A percentile compares a stretch with the other conserved stretches of the same genome.
Conservation (phyloP, 2,113 vertebrate species). For the Thermophis baileyi region DNA sequence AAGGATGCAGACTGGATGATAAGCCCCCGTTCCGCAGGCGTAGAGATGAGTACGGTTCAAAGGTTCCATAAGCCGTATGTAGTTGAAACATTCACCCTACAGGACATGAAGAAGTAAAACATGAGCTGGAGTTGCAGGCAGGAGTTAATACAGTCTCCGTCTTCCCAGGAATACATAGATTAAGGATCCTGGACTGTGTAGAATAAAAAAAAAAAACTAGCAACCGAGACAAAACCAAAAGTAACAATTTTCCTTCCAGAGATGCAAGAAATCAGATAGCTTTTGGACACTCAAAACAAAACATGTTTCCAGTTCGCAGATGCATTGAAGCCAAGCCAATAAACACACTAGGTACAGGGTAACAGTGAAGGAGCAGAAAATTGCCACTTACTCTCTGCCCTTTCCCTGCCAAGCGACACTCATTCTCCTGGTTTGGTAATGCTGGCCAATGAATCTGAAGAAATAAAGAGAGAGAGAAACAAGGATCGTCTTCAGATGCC, state of each 20-base stretch:
- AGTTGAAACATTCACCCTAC: conserved; percentile 72
- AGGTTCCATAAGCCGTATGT: conserved; percentile 75
- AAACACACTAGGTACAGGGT: background rate
- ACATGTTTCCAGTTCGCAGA: background rate
- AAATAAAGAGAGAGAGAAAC: background rate
- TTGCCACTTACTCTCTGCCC: conserved; percentile 70
- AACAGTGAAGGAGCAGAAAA: background rate
- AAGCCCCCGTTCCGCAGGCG: conserved; percentile 81
- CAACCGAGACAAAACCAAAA: background rate
- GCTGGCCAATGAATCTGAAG: conserved; percentile 82
- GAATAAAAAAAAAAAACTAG: background rate
- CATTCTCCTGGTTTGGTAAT: conserved; percentile 74
- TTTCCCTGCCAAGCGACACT: conserved; percentile 82
- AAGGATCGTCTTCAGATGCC: background rate
- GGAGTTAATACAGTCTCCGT: background rate
- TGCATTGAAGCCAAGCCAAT: background rate
- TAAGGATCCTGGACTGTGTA: background rate
- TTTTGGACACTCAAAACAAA: background rate
- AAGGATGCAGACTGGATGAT: conserved; percentile 80
- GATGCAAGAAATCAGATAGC: background rate
- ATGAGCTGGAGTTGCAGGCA: background rate
- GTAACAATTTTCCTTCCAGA: background rate
- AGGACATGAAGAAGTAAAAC: background rate
- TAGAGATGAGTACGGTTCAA: conserved; percentile 85
- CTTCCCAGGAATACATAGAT: background rate